These are phyloP conservation scores for Fringilla coelebs DNA, from an alignment of 2,797 vertebrate species.

Conservation along the genomic window DNA sequence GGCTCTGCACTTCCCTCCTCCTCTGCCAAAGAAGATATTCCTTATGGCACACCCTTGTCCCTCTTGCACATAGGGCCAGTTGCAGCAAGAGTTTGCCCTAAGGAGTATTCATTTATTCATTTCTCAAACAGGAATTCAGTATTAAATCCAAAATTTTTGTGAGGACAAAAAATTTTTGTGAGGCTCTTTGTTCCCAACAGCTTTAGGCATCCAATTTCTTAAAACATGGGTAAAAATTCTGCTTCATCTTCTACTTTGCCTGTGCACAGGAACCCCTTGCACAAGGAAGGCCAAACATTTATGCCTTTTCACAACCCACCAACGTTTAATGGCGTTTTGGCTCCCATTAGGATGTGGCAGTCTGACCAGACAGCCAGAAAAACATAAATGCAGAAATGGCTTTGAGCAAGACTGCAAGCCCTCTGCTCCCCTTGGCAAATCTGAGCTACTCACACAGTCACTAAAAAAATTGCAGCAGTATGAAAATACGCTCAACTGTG, in stretches of 20 bases:
- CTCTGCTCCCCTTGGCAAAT: not conserved
- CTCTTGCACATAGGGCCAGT: not conserved
- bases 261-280: not conserved
- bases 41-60: not conserved
- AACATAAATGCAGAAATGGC: not conserved
- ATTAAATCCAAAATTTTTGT: not conserved
- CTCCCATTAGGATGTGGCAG: slow-evolving; percentile 15
- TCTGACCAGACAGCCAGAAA: slow-evolving; percentile 26
- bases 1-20: not conserved
- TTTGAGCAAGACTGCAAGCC: not conserved
- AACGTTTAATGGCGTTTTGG: not conserved
- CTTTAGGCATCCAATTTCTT: not conserved
- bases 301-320: not conserved
- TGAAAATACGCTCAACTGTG: not conserved
- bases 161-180: not conserved
- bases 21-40: not conserved
- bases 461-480: not conserved
- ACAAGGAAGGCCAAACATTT: not conserved
- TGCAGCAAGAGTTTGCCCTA: not conserved
- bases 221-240: not conserved
- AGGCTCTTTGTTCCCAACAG: not conserved
- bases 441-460: not conserved
- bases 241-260: not conserved
- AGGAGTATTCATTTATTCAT: not conserved
- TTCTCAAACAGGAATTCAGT: not conserved